Base-by-base conservation (phyloP, 2,113 vertebrate species). In the Heliornis fulica region DNA sequence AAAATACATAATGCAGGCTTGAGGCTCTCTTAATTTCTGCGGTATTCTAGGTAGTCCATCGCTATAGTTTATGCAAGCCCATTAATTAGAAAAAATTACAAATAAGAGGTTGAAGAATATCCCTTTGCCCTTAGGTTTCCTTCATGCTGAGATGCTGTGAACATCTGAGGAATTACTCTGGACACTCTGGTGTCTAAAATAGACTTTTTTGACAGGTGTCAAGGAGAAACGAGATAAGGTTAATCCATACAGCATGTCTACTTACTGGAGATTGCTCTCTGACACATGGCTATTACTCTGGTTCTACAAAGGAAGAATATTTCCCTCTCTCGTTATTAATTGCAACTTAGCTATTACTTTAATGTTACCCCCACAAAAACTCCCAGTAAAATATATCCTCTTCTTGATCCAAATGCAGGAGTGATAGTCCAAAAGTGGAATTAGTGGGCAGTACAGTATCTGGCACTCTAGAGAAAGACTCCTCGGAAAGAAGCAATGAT, bases 401-500 rank as follows among this genome's bases (percentile, higher is more conserved):
- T 98, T 96, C 89, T 94, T 95, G 85, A 98, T 98, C 98, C 98
- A 96, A 96, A 98, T 97, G 93, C 98, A 99, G 99, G 98, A 98
- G 97, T 96, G 99, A 99, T 96, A 98, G 98, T 98, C 98, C 99
- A 90, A 99, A 99, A 98, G 98, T 98, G 94, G 99, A 99, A 85
- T 97, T 98, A 93, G 97, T 97, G 96, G 97, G 98, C 96, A 97
- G 97, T 97, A 94, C 98, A 4, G 94, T 97, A 36, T 89, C 98
- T 25, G 51, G 98, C 92, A 97, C 98, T 86, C 97, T 98, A 93
- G 99, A 99, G 95, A 98, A 98, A 96, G 98, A 98, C 93, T 97
- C 98, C 93, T 98, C 98, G 83, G 99, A 99, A 96, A 99, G 98
- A 98, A 98, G 98, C 98, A 98, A 98, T 98, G 99, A 99, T 97